phyloP scores from a whole-genome alignment of 1,140 invertebrate genomes.

The Cydia pomonella region DNA sequence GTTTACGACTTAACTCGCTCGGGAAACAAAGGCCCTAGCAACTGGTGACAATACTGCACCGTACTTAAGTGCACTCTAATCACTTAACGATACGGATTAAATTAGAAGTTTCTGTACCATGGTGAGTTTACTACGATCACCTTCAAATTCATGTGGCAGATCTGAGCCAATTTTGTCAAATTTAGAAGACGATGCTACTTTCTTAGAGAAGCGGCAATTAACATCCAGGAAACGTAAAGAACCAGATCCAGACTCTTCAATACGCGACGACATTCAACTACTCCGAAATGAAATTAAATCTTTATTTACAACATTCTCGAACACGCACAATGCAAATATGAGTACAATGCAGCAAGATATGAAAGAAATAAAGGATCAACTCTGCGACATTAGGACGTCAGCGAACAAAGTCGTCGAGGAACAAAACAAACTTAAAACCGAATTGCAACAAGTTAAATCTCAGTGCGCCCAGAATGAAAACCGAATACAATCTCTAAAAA shows the following conservation, averaged over 20 bases:
- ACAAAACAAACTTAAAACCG: not conserved
- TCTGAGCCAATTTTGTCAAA: not conserved
- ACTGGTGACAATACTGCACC: not conserved
- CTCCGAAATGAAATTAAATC: not conserved
- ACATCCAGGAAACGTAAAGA: constrained; percentile 8
- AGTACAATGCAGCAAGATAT: constrained; percentile 1
- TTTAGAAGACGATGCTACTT: not conserved
- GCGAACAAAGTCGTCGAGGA: not conserved
- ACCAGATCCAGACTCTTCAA: not conserved
- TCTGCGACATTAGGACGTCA: not conserved
- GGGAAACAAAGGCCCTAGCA: not conserved
- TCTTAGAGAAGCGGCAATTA: not conserved
- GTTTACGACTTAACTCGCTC: not conserved
- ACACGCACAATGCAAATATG: not conserved
- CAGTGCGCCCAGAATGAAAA: not conserved
- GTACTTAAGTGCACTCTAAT: not conserved
- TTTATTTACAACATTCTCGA: not conserved
- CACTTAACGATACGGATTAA: not conserved
- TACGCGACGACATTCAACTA: not conserved
- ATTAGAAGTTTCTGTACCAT: not conserved
- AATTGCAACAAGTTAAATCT: not conserved
- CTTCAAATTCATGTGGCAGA: not conserved
- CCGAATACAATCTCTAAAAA: not conserved
- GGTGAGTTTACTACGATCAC: not conserved
- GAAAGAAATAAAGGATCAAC: constrained; percentile 13